Base-by-base conservation (phyloP, 2,888 invertebrate species). In the Fragum sueziense region DNA sequence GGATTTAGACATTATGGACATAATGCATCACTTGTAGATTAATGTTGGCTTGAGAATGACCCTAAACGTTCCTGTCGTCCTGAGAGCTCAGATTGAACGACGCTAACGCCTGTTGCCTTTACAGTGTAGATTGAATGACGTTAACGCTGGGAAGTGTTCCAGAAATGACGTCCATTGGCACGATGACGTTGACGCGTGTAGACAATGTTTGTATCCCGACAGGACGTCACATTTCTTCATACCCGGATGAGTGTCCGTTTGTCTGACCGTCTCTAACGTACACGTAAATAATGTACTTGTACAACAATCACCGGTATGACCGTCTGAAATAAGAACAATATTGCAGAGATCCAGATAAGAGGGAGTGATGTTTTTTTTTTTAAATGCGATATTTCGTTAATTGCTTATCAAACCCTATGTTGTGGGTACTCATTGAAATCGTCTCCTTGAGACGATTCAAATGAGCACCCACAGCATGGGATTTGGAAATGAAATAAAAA, bases 151-250 rank as follows among this genome's bases (percentile, higher is more conserved):
- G 11, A 61, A 33, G 61, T 61, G 29, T 7, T 22, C 17, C 11
- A 33, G 29, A 6, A 33, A 61, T 6, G 61, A 61, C 6, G 29
- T 61, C 61, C 61, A 61, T 7, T 61, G 61, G 27, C 61, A 61
- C 6, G 31, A 4, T 11, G 61, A 33, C 2, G 61, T 7, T 20
- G 61, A 61, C 6, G 3, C 33, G 22, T 31, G n/a, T 33, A 61
- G 11, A 33, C 61, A 61, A 31, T 20, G 61, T 61, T 61, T 61
- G 61, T 61, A 61, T 20, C 61, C 14, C 1, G 61, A 61, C 20
- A 61, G 27, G 11, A 61, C 33, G n/a, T 61, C n/a, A 27, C 61
- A 61, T 61, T 61, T 61, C 20, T 33, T 61, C 31, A 11, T 22
- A 11, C 11, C 33, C 33, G 6, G 7, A 20, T 9, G 2, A 7